Conservation (phyloP, 2,888 invertebrate genomes). For the Mycalesis mineus region DNA sequence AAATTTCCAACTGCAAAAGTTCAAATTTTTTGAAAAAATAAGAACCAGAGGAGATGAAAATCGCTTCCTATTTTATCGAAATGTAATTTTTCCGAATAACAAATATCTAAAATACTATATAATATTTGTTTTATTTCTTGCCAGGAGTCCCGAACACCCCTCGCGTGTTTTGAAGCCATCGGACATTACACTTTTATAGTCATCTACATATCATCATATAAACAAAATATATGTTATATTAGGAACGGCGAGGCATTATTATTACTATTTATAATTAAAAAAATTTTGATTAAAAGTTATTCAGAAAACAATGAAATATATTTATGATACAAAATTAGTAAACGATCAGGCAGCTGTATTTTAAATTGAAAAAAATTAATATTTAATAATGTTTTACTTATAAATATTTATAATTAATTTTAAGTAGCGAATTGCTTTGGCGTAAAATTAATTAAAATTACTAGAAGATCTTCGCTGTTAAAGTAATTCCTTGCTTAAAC, state of each 20-base stretch:
- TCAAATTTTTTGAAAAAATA: no score
- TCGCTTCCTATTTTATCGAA: no score
- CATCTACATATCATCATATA: not conserved
- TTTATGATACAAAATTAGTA: not conserved
- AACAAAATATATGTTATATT: not conserved
- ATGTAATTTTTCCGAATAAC: no score
- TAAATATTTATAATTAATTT: no score
- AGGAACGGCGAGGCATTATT: slow-evolving; percentile 5
- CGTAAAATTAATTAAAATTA: no score
- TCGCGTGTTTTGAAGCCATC: slow-evolving; percentile 54
- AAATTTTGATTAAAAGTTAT: not conserved
- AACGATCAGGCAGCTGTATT: not conserved
- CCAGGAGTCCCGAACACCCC: slow-evolving; percentile 62
- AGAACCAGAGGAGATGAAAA: no score
- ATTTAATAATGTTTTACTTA: no score
- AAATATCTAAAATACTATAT: not conserved
- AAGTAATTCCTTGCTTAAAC: no score
- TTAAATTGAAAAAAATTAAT: not conserved
- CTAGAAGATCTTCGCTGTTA: no score
- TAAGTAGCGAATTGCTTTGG: no score
- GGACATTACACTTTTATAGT: slow-evolving; percentile 60
- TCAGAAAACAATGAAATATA: not conserved
- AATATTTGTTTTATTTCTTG: slow-evolving; percentile 30
- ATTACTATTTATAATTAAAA: not conserved
- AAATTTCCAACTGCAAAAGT: no score